Percentiles rank a stretch among this genome's conserved stretches.
Conservation (phyloP, 2,113 vertebrate species). For the Piaya cayana region DNA sequence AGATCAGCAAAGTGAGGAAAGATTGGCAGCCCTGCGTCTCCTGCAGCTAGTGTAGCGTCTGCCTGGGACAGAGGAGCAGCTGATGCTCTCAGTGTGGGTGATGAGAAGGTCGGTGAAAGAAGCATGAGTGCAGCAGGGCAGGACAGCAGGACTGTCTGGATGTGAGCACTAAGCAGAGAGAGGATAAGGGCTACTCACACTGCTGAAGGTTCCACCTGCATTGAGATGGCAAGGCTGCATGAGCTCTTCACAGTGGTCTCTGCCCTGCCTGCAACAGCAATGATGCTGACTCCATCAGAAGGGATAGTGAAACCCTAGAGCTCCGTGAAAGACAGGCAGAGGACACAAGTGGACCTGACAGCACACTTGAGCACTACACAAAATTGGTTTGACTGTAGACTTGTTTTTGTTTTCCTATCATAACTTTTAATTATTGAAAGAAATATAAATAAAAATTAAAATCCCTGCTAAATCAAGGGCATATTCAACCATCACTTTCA, state of each 20-base stretch:
- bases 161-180: not conserved
- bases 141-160: not conserved
- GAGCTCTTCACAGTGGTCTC: accelerated
- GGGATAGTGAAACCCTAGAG: not conserved
- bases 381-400: accelerated
- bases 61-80: accelerated
- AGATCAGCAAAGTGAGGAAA: accelerated
- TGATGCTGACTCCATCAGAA: not conserved
- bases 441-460: not conserved
- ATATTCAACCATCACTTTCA: not conserved
- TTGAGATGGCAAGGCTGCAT: accelerated
- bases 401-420: not conserved
- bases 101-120: too few relatives aligned
- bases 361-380: not conserved
- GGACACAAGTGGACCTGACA: not conserved
- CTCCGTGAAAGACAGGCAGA: accelerated
- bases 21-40: accelerated
- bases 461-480: not conserved
- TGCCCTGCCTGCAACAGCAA: not conserved
- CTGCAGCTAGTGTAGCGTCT: accelerated
- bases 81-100: accelerated
- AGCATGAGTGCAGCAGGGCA: not conserved
- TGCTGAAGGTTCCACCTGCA: accelerated
- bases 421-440: not conserved
- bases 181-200: accelerated